Conservation (phyloP, 2,888 invertebrate species). For the Drosophila quinaria region DNA sequence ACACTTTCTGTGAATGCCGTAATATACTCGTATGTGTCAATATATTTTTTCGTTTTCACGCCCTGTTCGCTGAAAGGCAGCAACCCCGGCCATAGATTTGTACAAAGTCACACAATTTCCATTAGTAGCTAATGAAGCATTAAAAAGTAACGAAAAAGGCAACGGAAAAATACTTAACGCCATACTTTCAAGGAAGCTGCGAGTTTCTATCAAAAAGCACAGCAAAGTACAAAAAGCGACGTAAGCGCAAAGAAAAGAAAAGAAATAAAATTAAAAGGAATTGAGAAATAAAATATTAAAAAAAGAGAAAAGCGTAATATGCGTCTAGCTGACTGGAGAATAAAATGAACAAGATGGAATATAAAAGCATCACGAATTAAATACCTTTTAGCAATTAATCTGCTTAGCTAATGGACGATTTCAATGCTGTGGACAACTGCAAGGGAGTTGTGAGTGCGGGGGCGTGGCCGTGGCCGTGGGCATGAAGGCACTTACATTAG, state of each 20-base stretch:
- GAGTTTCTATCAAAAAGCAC: conserved; percentile 59
- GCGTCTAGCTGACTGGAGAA: conserved; percentile 51
- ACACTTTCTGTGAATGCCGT: not conserved
- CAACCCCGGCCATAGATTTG: conserved; percentile 32
- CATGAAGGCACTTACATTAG: conserved; percentile 59
- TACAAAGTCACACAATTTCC: conserved; percentile 70
- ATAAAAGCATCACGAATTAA: conserved; percentile 82
- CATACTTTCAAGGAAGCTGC: conserved; percentile 69
- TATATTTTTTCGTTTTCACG: conserved; percentile 9
- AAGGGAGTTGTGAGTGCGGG: not conserved
- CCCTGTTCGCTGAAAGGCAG: not conserved
- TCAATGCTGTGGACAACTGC: conserved; percentile 69
- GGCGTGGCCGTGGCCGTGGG: conserved; percentile 6
- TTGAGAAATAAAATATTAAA: conserved; percentile 59
- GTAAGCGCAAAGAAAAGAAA: conserved; percentile 36
- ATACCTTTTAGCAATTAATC: conserved; percentile 85
- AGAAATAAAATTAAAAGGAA: conserved; percentile 49
- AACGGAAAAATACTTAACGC: conserved; percentile 65
- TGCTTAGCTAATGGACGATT: conserved; percentile 84
- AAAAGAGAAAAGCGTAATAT: conserved; percentile 55
- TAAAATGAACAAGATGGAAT: conserved; percentile 55
- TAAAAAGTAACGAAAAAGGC: conserved; percentile 71
- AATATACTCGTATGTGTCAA: conserved; percentile 9
- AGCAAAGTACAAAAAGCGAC: conserved; percentile 28
- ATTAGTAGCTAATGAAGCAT: conserved; percentile 82